Conservation (phyloP, 2,113 vertebrate genomes). For the Amblyornis subalaris region DNA sequence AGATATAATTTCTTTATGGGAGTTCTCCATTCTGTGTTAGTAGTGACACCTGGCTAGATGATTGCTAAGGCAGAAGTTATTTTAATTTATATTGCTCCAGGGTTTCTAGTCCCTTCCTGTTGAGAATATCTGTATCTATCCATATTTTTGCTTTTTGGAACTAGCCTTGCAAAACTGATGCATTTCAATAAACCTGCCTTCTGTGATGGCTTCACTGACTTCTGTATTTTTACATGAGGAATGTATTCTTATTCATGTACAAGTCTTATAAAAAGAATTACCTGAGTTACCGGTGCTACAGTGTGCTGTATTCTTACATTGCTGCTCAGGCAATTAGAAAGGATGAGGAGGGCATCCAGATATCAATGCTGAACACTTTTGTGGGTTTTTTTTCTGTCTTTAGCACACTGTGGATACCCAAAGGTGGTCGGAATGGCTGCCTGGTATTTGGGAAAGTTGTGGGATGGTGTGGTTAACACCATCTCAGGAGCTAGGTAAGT, state of each 20-base stretch:
- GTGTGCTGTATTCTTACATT: background rate
- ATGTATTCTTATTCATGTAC: background rate
- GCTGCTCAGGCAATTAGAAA: background rate
- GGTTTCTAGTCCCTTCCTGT: background rate
- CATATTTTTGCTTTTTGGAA: background rate
- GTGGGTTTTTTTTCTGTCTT: background rate
- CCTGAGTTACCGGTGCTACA: background rate
- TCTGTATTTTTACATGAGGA: background rate
- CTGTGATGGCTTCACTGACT: background rate
- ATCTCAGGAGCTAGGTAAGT: background rate
- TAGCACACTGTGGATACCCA: background rate
- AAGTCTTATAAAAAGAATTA: background rate
- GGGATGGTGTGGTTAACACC: background rate
- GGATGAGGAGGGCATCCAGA: background rate
- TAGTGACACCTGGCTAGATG: background rate
- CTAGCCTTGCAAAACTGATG: background rate
- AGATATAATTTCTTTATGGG: background rate
- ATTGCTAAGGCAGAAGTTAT: background rate
- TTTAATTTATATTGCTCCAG: background rate
- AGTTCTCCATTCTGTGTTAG: background rate
- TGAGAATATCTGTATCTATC: background rate
- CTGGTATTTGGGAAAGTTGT: background rate
- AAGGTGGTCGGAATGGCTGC: background rate
- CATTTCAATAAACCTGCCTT: background rate
- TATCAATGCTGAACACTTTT: rapidly evolving